These are phyloP conservation scores for Lithodes maja DNA, from an alignment of 2,888 invertebrate genomes.

Conservation along the genomic window DNA sequence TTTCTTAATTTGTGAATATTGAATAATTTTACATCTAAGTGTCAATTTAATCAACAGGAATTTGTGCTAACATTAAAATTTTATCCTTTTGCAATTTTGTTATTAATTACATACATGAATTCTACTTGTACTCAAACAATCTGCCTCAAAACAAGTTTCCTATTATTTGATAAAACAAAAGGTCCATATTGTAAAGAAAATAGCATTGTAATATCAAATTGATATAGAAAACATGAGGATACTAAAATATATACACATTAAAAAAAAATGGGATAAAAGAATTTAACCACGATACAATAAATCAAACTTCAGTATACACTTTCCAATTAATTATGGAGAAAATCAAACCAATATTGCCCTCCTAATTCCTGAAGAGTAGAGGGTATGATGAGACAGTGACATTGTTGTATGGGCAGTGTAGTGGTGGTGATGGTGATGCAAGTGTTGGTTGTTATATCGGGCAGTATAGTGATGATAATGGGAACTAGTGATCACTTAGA, in stretches of 20 bases:
- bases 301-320: too few relatives aligned
- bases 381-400: too few relatives aligned
- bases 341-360: too few relatives aligned
- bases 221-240: neutral
- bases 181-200: neutral
- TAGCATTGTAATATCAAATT: neutral
- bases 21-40: neutral
- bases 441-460: too few relatives aligned
- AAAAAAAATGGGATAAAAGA: too few relatives aligned
- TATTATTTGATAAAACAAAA: neutral
- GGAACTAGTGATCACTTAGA: too few relatives aligned
- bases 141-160: neutral
- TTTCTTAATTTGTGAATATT: neutral
- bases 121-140: neutral
- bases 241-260: neutral
- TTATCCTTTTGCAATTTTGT: neutral
- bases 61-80: neutral
- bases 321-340: too few relatives aligned
- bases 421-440: too few relatives aligned
- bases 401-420: too few relatives aligned
- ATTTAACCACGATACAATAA: too few relatives aligned
- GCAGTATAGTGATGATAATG: too few relatives aligned
- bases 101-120: neutral
- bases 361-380: too few relatives aligned
- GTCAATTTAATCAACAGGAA: conserved; percentile 4